A percentile compares a stretch with the other conserved stretches of the same genome.
Conservation (phyloP, 2,888 invertebrate species). For the Girardia tigrina region DNA sequence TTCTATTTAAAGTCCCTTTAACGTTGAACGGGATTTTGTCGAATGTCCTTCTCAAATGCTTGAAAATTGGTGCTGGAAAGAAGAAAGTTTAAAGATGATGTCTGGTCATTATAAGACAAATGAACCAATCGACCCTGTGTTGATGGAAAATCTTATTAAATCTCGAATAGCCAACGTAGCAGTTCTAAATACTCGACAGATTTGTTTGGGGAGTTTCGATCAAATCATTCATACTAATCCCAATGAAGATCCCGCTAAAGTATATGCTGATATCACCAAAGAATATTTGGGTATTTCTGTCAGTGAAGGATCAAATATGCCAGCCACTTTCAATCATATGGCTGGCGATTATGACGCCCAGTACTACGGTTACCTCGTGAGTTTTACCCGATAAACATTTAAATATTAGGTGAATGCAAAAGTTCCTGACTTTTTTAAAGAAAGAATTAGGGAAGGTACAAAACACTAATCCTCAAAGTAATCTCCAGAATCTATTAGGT, state of each 20-base stretch:
- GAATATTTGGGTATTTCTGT: constrained; percentile 39
- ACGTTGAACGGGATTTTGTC: constrained; percentile 54
- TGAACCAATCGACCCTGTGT: constrained; percentile 48
- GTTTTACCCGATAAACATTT: too few relatives aligned
- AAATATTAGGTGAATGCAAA: too few relatives aligned
- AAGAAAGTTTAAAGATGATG: constrained; percentile 51
- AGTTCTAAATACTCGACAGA: constrained; percentile 52
- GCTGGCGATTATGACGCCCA: constrained; percentile 53
- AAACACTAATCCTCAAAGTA: too few relatives aligned
- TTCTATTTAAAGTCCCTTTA: constrained; percentile 38
- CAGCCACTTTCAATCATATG: constrained; percentile 53
- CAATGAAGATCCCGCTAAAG: constrained; percentile 44
- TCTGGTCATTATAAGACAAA: constrained; percentile 51
- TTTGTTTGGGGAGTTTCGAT: constrained; percentile 52
- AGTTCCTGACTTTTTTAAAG: too few relatives aligned
- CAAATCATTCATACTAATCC: constrained; percentile 41
- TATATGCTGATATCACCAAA: constrained; percentile 44
- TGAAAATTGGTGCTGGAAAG: constrained; percentile 54
- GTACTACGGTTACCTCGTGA: constrained; percentile 54
- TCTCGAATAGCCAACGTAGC: constrained; percentile 52
- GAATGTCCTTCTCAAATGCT: constrained; percentile 54
- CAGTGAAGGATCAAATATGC: constrained; percentile 52
- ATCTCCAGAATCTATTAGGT: too few relatives aligned
- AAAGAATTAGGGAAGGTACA: too few relatives aligned
- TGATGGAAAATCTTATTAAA: constrained; percentile 49